Conservation (phyloP, 1,140 invertebrate species). For the Euwallacea similis region DNA sequence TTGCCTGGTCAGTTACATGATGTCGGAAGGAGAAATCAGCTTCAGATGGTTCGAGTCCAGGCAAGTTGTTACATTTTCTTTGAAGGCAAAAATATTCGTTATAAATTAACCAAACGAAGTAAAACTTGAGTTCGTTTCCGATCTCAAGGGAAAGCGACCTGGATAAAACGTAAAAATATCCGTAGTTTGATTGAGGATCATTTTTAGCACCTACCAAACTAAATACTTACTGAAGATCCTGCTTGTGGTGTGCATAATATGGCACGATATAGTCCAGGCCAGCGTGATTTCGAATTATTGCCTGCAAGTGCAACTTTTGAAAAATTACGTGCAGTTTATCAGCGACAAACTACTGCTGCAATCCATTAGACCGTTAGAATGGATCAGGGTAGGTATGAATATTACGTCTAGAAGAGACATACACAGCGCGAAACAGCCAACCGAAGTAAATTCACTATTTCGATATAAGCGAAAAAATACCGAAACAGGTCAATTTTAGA, state of each 20-base stretch:
- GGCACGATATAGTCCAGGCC: slow-evolving; percentile 77
- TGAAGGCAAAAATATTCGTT: not conserved
- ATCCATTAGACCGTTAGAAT: slow-evolving; percentile 68
- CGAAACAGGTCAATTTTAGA: too few species aligned
- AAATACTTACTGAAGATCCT: slow-evolving; percentile 60
- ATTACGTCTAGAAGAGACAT: not conserved
- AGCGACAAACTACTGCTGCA: slow-evolving; percentile 71
- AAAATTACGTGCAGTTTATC: slow-evolving; percentile 70
- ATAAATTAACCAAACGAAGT: too few species aligned
- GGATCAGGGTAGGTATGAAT: slow-evolving; percentile 68
- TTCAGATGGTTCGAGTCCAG: slow-evolving; percentile 66
- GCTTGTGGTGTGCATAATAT: slow-evolving; percentile 68
- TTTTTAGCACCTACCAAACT: slow-evolving; percentile 57
- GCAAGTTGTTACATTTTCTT: slow-evolving; percentile 43
- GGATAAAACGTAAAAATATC: too few species aligned
- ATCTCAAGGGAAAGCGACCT: too few species aligned
- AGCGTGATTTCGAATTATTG: slow-evolving; percentile 79
- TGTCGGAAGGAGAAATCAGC: slow-evolving; percentile 62
- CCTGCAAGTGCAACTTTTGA: slow-evolving; percentile 74
- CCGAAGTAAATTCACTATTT: too few species aligned
- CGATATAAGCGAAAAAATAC: too few species aligned
- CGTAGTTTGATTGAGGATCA: not conserved
- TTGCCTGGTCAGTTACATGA: slow-evolving; percentile 67
- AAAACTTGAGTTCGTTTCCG: too few species aligned
- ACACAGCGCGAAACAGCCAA: not conserved